Percentiles rank a stretch among this genome's conserved stretches.
phyloP scores from a whole-genome alignment of 2,888 invertebrate species.

The Periphyllus acericola region DNA sequence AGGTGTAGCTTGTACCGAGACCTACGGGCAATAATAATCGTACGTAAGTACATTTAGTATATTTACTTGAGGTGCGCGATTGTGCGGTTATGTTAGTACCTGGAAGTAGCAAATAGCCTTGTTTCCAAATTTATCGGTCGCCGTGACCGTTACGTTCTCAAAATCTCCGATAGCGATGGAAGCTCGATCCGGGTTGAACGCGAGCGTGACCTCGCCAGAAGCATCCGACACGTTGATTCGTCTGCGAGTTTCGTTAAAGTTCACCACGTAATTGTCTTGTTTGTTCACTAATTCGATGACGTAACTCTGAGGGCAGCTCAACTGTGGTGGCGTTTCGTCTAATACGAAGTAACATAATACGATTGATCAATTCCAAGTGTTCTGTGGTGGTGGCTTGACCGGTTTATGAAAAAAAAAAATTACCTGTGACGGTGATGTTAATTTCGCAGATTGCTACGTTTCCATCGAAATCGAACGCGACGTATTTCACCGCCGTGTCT shows the following conservation, averaged over 20 bases:
- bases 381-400: not conserved
- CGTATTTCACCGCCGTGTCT: slow-evolving; percentile 92
- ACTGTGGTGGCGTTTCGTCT: slow-evolving; percentile 89
- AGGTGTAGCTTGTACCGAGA: slow-evolving; percentile 90
- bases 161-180: slow-evolving; percentile 86
- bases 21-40: slow-evolving; percentile 67
- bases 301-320: slow-evolving; percentile 93
- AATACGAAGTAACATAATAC: slow-evolving; percentile 53
- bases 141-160: slow-evolving; percentile 91
- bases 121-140: slow-evolving; percentile 87
- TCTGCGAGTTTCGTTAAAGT: slow-evolving; percentile 88
- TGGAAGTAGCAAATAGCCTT: slow-evolving; percentile 92
- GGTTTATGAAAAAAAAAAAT: slow-evolving; percentile 62
- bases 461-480: slow-evolving; percentile 96
- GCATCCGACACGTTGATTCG: slow-evolving; percentile 88
- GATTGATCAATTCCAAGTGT: not conserved
- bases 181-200: slow-evolving; percentile 84
- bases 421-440: slow-evolving; percentile 88
- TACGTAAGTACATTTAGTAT: too few species aligned
- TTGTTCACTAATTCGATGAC: slow-evolving; percentile 90
- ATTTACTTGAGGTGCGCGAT: not conserved
- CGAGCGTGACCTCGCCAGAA: slow-evolving; percentile 86
- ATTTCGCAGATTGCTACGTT: slow-evolving; percentile 98
- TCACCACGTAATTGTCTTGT: slow-evolving; percentile 89
- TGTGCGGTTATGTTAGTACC: slow-evolving; percentile 69